These are phyloP conservation scores for Phocides pigmalion DNA, from an alignment of 1,140 invertebrate species.

Conservation along the genomic window DNA sequence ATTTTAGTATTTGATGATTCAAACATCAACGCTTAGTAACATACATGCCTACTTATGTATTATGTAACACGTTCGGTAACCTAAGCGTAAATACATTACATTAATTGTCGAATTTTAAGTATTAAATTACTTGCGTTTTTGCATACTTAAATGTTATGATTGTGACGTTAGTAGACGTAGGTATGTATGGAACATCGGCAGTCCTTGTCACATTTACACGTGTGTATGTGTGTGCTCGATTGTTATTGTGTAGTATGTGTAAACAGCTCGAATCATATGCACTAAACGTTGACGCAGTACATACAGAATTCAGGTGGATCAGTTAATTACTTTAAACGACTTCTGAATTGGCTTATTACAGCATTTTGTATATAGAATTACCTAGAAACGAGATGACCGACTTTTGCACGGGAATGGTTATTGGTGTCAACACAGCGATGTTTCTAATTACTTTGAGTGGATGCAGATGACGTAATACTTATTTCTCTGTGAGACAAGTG, in stretches of 20 bases:
- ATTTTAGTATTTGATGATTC: no score
- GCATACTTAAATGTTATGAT: neutral
- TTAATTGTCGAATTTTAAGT: no score
- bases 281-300: conserved; percentile 30
- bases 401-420: conserved; percentile 12
- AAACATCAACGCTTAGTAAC: no score
- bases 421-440: conserved; percentile 23
- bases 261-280: conserved; percentile 52
- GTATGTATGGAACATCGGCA: conserved; percentile 10
- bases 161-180: neutral
- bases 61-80: no score
- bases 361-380: conserved; percentile 1
- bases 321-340: conserved; percentile 1
- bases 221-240: conserved; percentile 39
- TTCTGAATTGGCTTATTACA: conserved; percentile 4
- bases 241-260: conserved; percentile 59
- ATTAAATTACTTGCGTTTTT: neutral
- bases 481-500: conserved; percentile 11
- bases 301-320: conserved; percentile 5
- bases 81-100: no score
- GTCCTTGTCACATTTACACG: conserved; percentile 45
- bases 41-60: no score
- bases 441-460: conserved; percentile 30
- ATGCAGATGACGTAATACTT: conserved; percentile 22
- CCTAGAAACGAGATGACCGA: conserved; percentile 21